Conservation (phyloP, 2,888 invertebrate species). For the Agonopterix heracliana region DNA sequence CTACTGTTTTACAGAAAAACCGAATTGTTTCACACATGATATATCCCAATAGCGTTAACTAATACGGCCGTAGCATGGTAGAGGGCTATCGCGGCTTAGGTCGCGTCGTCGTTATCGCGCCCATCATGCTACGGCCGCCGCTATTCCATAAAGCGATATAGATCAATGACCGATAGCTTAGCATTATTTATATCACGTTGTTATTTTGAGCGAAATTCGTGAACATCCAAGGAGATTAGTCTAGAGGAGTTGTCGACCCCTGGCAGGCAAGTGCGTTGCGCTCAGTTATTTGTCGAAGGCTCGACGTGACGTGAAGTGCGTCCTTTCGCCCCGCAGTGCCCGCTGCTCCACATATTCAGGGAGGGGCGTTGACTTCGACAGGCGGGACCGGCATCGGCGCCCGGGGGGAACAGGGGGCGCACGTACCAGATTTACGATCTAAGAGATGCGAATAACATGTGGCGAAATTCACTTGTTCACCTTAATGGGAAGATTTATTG, state of each 20-base stretch:
- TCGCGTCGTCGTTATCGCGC: too few relatives aligned
- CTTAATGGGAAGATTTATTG: constrained; percentile 36
- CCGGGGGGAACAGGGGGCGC: constrained; percentile 11
- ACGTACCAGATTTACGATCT: constrained; percentile 40
- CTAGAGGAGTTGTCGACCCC: background rate
- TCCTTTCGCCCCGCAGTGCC: constrained; percentile 25
- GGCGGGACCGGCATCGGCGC: constrained; percentile 1
- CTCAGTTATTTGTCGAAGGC: constrained; percentile 5
- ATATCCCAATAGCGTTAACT: too few relatives aligned
- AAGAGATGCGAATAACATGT: constrained; percentile 26
- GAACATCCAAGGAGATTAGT: background rate
- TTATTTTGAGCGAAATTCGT: too few relatives aligned
- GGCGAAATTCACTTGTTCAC: constrained; percentile 42
- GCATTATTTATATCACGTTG: too few relatives aligned
- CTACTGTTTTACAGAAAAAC: too few relatives aligned
- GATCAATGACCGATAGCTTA: too few relatives aligned
- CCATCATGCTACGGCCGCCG: too few relatives aligned
- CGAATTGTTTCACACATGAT: too few relatives aligned
- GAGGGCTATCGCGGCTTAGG: too few relatives aligned
- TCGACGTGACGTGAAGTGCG: constrained; percentile 28
- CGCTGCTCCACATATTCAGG: constrained; percentile 27
- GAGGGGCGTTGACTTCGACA: constrained; percentile 19
- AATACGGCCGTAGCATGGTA: too few relatives aligned
- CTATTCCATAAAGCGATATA: too few relatives aligned
- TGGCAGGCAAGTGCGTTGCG: background rate